A percentile compares a stretch with the other conserved stretches of the same genome.
These are phyloP conservation scores for Phodopus roborovskii DNA, from an alignment of 2,113 vertebrate species.

Conservation along the genomic window DNA sequence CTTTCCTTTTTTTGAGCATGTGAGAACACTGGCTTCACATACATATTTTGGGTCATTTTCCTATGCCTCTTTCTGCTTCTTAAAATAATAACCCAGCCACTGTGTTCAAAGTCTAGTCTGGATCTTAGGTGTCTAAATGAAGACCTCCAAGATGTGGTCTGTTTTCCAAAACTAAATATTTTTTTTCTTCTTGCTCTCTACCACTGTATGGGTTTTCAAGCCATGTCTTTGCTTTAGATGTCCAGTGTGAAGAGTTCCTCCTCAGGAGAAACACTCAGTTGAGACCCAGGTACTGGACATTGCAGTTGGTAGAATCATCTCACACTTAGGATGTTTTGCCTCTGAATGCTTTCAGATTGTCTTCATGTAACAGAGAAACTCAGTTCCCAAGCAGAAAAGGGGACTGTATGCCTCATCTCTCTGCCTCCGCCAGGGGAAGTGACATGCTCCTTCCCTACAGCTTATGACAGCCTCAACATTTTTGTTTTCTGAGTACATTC, in stretches of 20 bases:
- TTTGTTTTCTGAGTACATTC: not conserved
- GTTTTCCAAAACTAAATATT: not conserved
- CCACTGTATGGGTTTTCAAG: not conserved
- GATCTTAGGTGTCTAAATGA: not conserved
- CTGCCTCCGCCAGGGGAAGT: not conserved
- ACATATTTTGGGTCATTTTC: slow-evolving; percentile 13
- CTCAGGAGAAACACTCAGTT: not conserved
- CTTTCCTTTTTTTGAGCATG: not conserved
- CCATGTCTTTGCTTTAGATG: not conserved
- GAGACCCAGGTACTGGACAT: not conserved
- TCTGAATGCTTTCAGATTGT: not conserved
- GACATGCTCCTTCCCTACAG: not conserved
- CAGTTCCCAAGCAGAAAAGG: not conserved
- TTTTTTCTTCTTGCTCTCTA: not conserved
- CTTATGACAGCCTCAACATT: not conserved
- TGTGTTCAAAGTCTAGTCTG: not conserved
- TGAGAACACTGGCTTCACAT: not conserved
- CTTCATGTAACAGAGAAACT: not conserved
- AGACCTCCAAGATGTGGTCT: not conserved
- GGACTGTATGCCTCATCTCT: not conserved
- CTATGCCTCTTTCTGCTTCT: not conserved
- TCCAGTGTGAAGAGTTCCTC: not conserved
- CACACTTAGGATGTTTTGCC: not conserved
- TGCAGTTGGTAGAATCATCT: not conserved
- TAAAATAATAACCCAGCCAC: not conserved